Evolutionary conservation across 2,888 invertebrate genomes (phyloP), one percentile per base, ranked within the genome.

Genomic region (Volucella inflata): DNA sequence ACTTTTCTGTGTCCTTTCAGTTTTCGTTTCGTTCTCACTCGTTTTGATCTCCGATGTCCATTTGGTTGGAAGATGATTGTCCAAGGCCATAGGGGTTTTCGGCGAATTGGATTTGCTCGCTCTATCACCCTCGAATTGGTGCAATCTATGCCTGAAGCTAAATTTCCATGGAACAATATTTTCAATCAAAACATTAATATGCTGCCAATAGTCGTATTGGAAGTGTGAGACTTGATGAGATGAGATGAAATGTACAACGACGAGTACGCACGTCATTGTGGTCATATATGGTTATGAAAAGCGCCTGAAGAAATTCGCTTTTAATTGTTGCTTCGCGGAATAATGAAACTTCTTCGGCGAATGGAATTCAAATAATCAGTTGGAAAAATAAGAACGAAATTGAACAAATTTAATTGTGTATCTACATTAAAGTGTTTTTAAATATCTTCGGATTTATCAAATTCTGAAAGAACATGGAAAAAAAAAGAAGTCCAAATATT

Each of bases 91-190:
- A 50, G 51, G 55, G 12, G 53, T 17, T 57, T 42, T 40, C 59
- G 14, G 48, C 50, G 51, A 74, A 79, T 70, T 79, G 68, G n/a
- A 64, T 76, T 67, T 55, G 60, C 68, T 48, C 85, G 68, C 81
- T 85, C 76, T 74, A 44, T 68, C 85, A 68, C 85, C 81, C 85
- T 72, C 17, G 76, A 81, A 81, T 85, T 80, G 85, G 85, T 85
- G 85, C 81, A 85, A 85, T 57, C 57, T 76, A 3, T 12, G 48
- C 76, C 62, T 17, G 10, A 62, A 53, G 85, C 72, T n/a, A 48
- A 14, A 44, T 85, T 67, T 68, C 81, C 67, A 85, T 81, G 72
- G 76, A 85, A 85, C 64, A 85, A 81, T 85, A 81, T 85, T 85
- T 85, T 71, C 81, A 85, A 72, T 85, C 76, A 85, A 68, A 85